A percentile compares a stretch with the other conserved stretches of the same genome.
phyloP scores from a whole-genome alignment of 2,113 vertebrate species.

The Aptenodytes forsteri region DNA sequence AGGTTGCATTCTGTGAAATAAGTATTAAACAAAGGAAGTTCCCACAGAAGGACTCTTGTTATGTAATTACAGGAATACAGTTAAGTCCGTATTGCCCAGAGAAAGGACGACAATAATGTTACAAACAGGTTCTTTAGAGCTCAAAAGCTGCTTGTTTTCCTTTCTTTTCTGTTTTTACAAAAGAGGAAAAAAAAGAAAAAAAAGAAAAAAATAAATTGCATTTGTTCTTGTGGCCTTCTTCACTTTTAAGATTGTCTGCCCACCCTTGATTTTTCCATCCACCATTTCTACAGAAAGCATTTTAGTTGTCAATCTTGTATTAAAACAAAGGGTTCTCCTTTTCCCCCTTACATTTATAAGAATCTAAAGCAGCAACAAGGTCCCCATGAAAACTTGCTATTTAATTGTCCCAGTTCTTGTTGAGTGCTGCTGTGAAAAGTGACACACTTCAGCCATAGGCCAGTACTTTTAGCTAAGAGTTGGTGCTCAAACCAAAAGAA shows the following conservation, averaged over 20 bases:
- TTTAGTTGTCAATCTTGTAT: conserved; percentile 61
- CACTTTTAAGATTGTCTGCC: conserved; percentile 77
- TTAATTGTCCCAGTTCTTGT: conserved; percentile 84
- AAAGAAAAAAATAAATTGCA: conserved; percentile 34
- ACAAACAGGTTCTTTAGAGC: conserved; percentile 56
- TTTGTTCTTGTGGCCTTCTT: conserved; percentile 86
- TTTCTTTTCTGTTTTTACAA: neutral
- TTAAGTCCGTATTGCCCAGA: conserved; percentile 68
- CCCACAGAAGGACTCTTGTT: conserved; percentile 28
- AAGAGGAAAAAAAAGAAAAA: neutral
- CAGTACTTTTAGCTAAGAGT: conserved; percentile 70
- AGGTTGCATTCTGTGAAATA: conserved; percentile 62
- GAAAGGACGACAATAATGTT: conserved; percentile 67
- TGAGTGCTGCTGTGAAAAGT: conserved; percentile 87
- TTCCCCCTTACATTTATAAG: conserved; percentile 75
- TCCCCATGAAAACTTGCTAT: conserved; percentile 87
- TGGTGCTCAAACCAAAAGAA: conserved; percentile 35
- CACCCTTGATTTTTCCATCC: conserved; percentile 72
- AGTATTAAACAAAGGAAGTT: conserved; percentile 28
- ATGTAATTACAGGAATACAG: conserved; percentile 37
- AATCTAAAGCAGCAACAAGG: conserved; percentile 90
- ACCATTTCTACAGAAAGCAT: conserved; percentile 63
- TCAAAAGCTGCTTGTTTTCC: conserved; percentile 57
- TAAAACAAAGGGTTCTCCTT: conserved; percentile 67
- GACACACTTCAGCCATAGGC: conserved; percentile 86